A percentile compares a stretch with the other conserved stretches of the same genome.
These are phyloP conservation scores for Spodoptera exigua DNA, from an alignment of 2,888 invertebrate genomes.

Conservation along the genomic window DNA sequence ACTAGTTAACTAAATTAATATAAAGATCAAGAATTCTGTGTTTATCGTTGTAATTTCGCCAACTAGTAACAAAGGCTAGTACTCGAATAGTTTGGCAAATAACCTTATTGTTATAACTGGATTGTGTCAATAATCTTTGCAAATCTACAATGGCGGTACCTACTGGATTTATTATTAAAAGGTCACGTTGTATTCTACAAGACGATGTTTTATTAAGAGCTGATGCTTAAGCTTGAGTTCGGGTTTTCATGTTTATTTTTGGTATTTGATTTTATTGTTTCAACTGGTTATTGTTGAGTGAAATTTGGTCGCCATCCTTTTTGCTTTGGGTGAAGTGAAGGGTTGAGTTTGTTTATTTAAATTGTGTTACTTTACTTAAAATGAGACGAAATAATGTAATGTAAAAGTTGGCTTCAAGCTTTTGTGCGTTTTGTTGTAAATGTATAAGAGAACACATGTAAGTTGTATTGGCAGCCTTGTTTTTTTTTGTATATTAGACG, in stretches of 20 bases:
- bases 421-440: too few species aligned
- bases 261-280: neutral
- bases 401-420: too few species aligned
- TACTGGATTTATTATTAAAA: slow-evolving; percentile 44
- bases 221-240: slow-evolving; percentile 18
- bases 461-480: too few species aligned
- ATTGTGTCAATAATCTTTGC: slow-evolving; percentile 52
- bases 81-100: slow-evolving; percentile 48
- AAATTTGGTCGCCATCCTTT: too few species aligned
- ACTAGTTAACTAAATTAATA: slow-evolving; percentile 25
- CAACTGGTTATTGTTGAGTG: neutral
- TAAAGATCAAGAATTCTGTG: slow-evolving; percentile 52
- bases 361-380: too few species aligned
- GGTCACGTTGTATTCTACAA: slow-evolving; percentile 37
- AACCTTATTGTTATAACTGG: slow-evolving; percentile 46
- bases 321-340: too few species aligned
- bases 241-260: slow-evolving; percentile 13
- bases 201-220: slow-evolving; percentile 46
- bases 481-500: too few species aligned
- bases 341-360: too few species aligned
- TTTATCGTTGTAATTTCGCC: slow-evolving; percentile 48
- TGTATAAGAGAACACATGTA: too few species aligned
- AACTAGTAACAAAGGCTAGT: slow-evolving; percentile 45
- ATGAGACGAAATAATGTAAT: too few species aligned
- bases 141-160: slow-evolving; percentile 45